Conservation (phyloP, 1,140 invertebrate genomes). For the Drosophila watanabei region DNA sequence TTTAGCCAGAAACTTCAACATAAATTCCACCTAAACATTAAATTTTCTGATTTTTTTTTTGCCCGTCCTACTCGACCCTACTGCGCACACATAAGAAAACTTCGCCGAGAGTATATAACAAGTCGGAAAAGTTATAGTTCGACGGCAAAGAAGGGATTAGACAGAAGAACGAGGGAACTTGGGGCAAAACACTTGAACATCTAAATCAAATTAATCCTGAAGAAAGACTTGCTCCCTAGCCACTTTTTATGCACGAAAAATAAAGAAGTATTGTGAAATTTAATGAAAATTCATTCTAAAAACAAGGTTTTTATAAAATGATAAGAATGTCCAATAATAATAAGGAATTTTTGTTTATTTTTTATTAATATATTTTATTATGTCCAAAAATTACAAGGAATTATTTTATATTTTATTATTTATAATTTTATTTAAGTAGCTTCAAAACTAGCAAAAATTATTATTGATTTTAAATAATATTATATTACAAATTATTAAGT, state of each 20-base stretch:
- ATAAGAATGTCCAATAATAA: neutral
- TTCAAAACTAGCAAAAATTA: too few relatives aligned
- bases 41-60: neutral
- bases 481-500: neutral
- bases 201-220: slow-evolving; percentile 82
- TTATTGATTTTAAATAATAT: neutral
- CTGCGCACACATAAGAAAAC: slow-evolving; percentile 13
- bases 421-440: neutral
- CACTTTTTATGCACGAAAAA: slow-evolving; percentile 8
- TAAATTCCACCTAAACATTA: slow-evolving; percentile 12
- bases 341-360: too few relatives aligned
- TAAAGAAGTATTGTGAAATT: neutral
- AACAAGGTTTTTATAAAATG: neutral
- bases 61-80: neutral
- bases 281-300: too few relatives aligned
- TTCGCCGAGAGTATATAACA: slow-evolving; percentile 32
- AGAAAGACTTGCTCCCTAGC: slow-evolving; percentile 44
- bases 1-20: slow-evolving; percentile 1
- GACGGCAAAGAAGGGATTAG: neutral
- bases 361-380: too few relatives aligned
- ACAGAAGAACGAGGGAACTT: slow-evolving; percentile 32
- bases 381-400: too few relatives aligned
- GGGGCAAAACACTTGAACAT: slow-evolving; percentile 72
- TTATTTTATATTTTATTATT: too few relatives aligned
- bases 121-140: slow-evolving; percentile 30